Conservation (phyloP, 2,888 invertebrate species). For the Leistus spinibarbis region DNA sequence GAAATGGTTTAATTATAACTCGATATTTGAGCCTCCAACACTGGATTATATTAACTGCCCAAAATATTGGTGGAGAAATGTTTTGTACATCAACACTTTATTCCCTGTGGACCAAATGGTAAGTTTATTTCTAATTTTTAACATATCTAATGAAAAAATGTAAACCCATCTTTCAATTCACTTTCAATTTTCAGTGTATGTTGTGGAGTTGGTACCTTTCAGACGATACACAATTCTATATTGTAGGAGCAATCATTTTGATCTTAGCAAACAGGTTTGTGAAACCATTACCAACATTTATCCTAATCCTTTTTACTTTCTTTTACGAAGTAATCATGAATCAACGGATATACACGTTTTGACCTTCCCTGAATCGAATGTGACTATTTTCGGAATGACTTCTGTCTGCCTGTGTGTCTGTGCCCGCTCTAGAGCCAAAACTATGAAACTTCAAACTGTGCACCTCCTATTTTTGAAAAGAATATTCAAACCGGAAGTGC, state of each 20-base stretch:
- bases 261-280: conserved; percentile 72
- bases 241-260: conserved; percentile 80
- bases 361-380: too few relatives aligned
- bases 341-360: too few relatives aligned
- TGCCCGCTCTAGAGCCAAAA: too few relatives aligned
- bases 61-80: conserved; percentile 87
- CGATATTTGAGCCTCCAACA: conserved; percentile 84
- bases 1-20: conserved; percentile 82
- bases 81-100: conserved; percentile 83
- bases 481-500: too few relatives aligned
- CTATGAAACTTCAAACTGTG: too few relatives aligned
- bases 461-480: too few relatives aligned
- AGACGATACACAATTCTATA: conserved; percentile 87
- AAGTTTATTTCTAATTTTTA: conserved; percentile 56
- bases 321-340: too few relatives aligned
- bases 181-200: conserved; percentile 73
- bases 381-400: too few relatives aligned
- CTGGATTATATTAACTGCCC: conserved; percentile 82
- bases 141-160: conserved; percentile 85
- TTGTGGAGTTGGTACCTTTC: conserved; percentile 91
- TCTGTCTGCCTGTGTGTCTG: too few relatives aligned
- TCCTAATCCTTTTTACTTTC: too few relatives aligned
- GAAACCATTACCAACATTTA: too few relatives aligned
- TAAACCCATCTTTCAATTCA: background rate
- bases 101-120: conserved; percentile 88